Percentiles rank a stretch among this genome's conserved stretches.
phyloP scores from a whole-genome alignment of 1,140 invertebrate species.

The Drosophila yakuba region DNA sequence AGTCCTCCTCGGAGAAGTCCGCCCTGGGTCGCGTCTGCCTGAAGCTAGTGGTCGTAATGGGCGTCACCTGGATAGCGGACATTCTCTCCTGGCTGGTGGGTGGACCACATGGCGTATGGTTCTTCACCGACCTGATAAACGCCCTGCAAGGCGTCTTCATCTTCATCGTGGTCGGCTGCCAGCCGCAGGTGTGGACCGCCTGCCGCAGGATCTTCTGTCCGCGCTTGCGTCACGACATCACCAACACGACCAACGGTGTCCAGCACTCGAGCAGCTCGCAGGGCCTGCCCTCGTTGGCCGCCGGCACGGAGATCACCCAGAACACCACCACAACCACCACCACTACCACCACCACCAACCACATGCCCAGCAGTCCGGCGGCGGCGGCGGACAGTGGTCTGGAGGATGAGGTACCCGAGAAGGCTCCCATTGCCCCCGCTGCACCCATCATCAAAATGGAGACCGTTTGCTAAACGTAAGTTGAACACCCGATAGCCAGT shows the following conservation, averaged over 20 bases:
- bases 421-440: not conserved
- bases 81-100: slow-evolving; percentile 90
- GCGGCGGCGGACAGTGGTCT: slow-evolving; percentile 21
- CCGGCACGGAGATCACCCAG: slow-evolving; percentile 87
- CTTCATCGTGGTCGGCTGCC: slow-evolving; percentile 94
- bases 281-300: slow-evolving; percentile 91
- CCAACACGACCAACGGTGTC: slow-evolving; percentile 86
- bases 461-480: slow-evolving; percentile 42
- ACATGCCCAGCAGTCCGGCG: slow-evolving; percentile 73
- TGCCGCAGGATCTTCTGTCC: slow-evolving; percentile 88
- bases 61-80: slow-evolving; percentile 93
- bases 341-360: slow-evolving; percentile 88
- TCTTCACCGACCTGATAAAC: slow-evolving; percentile 92
- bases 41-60: slow-evolving; percentile 94
- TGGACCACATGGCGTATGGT: slow-evolving; percentile 91
- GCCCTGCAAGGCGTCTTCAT: slow-evolving; percentile 94
- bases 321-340: slow-evolving; percentile 86
- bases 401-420: slow-evolving; percentile 13
- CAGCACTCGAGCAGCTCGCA: slow-evolving; percentile 89
- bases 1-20: slow-evolving; percentile 93
- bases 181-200: slow-evolving; percentile 91
- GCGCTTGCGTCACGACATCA: slow-evolving; percentile 86
- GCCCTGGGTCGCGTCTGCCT: slow-evolving; percentile 91
- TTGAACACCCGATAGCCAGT: slow-evolving; percentile 27
- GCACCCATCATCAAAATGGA: slow-evolving; percentile 19